Conservation (phyloP, 1,140 invertebrate genomes). For the Hesperophylax magnus region DNA sequence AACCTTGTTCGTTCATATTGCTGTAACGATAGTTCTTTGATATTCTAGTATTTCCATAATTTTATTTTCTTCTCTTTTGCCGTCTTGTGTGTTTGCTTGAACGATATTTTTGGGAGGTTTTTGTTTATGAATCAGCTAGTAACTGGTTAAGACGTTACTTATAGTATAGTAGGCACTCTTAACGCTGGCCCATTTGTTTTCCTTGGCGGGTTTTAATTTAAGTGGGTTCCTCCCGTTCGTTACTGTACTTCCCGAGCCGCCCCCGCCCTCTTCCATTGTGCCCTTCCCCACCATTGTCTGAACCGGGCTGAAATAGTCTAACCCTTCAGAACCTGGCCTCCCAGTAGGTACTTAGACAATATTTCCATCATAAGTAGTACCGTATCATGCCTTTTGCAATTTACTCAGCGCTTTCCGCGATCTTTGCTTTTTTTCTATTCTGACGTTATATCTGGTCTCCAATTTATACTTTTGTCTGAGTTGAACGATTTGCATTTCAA, state of each 20-base stretch:
- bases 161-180: background rate
- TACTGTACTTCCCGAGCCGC: conserved; percentile 31
- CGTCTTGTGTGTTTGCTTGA: too few relatives aligned
- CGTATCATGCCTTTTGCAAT: background rate
- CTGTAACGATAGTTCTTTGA: too few relatives aligned
- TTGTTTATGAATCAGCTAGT: too few relatives aligned
- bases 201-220: conserved; percentile 43
- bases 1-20: too few relatives aligned
- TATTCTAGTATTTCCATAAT: too few relatives aligned
- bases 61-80: too few relatives aligned
- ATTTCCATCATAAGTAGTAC: background rate
- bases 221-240: conserved; percentile 38
- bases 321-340: background rate
- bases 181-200: conserved; percentile 25
- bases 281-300: conserved; percentile 16
- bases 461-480: too few relatives aligned
- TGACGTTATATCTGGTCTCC: too few relatives aligned
- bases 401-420: background rate
- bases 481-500: too few relatives aligned
- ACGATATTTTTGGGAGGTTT: too few relatives aligned
- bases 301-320: background rate
- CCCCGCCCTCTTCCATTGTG: background rate
- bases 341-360: background rate
- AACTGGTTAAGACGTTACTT: too few relatives aligned
- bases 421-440: too few relatives aligned